phyloP scores from a whole-genome alignment of 1,140 invertebrate genomes.

The Rhopalosiphum padi region DNA sequence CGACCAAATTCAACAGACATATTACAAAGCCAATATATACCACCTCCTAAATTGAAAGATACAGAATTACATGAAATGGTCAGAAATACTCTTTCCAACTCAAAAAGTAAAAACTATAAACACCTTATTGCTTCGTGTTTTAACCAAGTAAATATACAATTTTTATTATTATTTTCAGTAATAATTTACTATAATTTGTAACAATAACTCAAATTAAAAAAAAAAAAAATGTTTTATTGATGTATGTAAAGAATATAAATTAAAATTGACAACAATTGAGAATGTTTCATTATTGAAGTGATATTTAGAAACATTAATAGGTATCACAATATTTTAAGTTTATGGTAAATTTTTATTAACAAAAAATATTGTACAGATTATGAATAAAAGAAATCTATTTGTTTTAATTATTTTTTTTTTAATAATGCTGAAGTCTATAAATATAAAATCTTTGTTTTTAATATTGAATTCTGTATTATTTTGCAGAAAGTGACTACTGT shows the following conservation, averaged over 20 bases:
- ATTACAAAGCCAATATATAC: constrained; percentile 80
- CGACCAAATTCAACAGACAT: constrained; percentile 86
- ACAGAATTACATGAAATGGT: constrained; percentile 79
- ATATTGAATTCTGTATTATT: background rate
- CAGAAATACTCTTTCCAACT: constrained; percentile 77
- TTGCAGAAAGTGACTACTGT: constrained; percentile 69
- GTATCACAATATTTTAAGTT: too few relatives aligned
- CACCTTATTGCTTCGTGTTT: constrained; percentile 76
- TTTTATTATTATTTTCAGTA: background rate
- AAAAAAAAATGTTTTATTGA: background rate
- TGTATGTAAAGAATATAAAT: background rate
- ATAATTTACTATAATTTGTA: background rate
- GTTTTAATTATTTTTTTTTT: background rate
- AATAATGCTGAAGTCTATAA: background rate
- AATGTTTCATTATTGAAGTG: background rate
- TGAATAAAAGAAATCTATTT: background rate
- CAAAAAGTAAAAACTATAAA: constrained; percentile 82
- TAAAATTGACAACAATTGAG: background rate
- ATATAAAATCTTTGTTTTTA: background rate
- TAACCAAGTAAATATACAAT: constrained; percentile 66
- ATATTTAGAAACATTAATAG: too few relatives aligned
- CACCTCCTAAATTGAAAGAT: constrained; percentile 77
- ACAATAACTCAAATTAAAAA: background rate
- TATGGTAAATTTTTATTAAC: background rate
- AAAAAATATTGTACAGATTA: background rate